Base-by-base conservation (phyloP, 2,113 vertebrate species). In the Dasypus novemcinctus region DNA sequence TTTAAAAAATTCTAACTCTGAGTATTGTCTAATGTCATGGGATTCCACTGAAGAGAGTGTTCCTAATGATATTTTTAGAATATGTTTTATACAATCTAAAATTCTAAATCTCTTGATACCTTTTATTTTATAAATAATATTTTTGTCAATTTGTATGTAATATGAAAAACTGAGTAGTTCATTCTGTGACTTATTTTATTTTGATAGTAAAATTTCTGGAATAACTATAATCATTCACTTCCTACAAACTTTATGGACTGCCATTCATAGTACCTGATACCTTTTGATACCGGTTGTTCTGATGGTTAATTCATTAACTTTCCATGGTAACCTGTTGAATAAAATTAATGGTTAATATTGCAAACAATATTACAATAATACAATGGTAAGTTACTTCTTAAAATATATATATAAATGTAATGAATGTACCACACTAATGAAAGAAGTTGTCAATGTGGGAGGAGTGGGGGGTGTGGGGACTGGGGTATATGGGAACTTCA, bases 321-420 rank as follows among this genome's bases (percentile, higher is more conserved):
- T 38, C 29, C n/a, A 27, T 75, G 29, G n/a, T 87, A 79, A 68
- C 38, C 49, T 96, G 21, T 41, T 76, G 61, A 36, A 46, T 80
- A 92, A 90, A 96, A 90, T 81, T 82, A 96, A 93, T 93, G 46
- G 29, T 72, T 57, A 82, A 36, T 92, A 82, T 90, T 87, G 9
- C 74, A 41, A 74, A 33, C 57, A 59, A 59, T 59, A 23, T 59
- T 59, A 59, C 57, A 59, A 7, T 59, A 23, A 59, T 59, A 59
- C 57, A 59, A 93, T 81, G 31, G 27, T 74, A 7, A 83, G 17
- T 76, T 92, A 84, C 11, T 83, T 93, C 63, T 97, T 74, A 29
- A 92, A 79, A 54, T 18, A 43, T 87, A 90, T n/a, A 33, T 68
- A 4, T 84, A n/a, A n/a, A n/a, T n/a, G n/a, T n/a, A n/a, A n/a